These are phyloP conservation scores for Lepus oiostolus DNA, from an alignment of 2,797 vertebrate species.

Conservation along the genomic window DNA sequence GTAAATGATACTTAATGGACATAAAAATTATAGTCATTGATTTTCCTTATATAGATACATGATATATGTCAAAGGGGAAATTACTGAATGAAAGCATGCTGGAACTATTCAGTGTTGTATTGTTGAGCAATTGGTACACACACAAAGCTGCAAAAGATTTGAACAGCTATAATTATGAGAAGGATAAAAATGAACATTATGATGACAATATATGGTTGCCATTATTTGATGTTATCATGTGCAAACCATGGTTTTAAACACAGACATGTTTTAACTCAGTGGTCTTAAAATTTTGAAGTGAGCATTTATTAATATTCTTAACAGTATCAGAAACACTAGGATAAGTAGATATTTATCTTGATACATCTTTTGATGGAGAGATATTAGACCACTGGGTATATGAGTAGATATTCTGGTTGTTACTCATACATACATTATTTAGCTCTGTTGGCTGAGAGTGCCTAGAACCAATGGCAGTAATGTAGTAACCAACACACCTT, in stretches of 20 bases:
- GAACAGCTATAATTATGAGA: background rate
- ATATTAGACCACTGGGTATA: background rate
- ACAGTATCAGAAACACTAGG: background rate
- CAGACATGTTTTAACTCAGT: background rate
- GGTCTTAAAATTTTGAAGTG: background rate
- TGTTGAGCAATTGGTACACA: background rate
- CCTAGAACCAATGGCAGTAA: background rate
- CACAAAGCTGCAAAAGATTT: background rate
- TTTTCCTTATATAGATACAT: background rate
- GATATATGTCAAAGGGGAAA: background rate
- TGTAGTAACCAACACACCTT: no score
- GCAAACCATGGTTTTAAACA: background rate
- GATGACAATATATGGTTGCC: no score
- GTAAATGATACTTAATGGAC: background rate
- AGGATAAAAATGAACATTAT: background rate
- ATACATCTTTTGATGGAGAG: background rate
- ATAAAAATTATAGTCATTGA: background rate
- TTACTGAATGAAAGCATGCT: background rate
- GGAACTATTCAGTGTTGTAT: background rate
- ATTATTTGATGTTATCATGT: background rate
- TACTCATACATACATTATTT: background rate
- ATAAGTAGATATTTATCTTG: background rate
- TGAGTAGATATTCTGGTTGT: background rate
- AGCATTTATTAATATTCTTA: background rate
- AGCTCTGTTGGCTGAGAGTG: background rate